Base-by-base conservation (phyloP, 2,797 vertebrate species). In the Psittacula echo region DNA sequence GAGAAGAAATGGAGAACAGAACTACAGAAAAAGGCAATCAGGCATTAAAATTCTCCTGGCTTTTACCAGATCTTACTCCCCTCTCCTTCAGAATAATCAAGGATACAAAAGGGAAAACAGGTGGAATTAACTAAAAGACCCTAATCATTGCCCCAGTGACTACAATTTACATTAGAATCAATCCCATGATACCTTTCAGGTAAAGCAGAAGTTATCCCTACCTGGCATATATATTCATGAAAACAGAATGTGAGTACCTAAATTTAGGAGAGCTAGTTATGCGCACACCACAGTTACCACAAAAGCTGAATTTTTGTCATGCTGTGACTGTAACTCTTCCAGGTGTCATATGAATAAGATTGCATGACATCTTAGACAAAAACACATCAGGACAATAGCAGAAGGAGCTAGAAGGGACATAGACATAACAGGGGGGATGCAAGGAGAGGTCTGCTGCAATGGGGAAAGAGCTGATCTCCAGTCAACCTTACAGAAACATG, bases 361-460 rank as follows among this genome's bases (percentile, higher is more conserved):
- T 47, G 47, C 47, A 47, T 47, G 47, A 8, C 10, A 15, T 13
- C 58, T 64, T 48, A 32, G 68, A 45, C 56, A 81, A 86, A 77
- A 86, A 10, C 9, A 23, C 9, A 48, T 13, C 16, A 41, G 37
- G n/a, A 50, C 12, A 80, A 27, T 1, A 85, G 37, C n/a, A 78
- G 34, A 51, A 71, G n/a, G 53, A 72, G 48, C 5, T 24, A 68
- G 24, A 86, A 75, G 20, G 15, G 18, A 39, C 29, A 53, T 4
- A 60, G 45, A 13, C 2, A 0, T 50, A n/a, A 41, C 11, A 34
- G 0, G 2, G 5, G 0, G 23, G 4, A 44, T 44, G 41, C 44
- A 64, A 87, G 20, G 60, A 76, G 18, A 62, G 4, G 2, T 22
- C 26, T 64, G 22, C 6, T 47, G 41, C n/a, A 19, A 0, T 2